Conservation (phyloP, 53 echinoderm and acorn worm genomes). For the Holothuria leucospilota region DNA sequence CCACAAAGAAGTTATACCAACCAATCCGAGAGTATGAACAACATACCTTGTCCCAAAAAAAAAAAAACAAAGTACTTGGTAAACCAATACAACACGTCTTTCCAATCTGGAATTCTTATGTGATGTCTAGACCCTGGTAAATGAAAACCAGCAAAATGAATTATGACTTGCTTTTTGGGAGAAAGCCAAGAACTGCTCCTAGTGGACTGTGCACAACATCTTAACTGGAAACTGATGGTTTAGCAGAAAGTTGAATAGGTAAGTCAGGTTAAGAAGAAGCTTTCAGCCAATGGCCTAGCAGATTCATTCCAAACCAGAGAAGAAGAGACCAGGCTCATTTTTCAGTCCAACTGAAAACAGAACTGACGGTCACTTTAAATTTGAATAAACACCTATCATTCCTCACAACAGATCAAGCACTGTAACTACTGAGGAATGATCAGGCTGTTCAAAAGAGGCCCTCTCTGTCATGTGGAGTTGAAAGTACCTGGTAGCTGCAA, state of each 20-base stretch:
- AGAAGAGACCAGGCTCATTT: not conserved
- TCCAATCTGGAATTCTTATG: not conserved
- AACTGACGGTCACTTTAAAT: no score
- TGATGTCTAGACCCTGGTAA: not conserved
- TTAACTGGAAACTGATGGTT: no score
- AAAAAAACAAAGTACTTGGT: not conserved
- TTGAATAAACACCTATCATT: not conserved
- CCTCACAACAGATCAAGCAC: not conserved
- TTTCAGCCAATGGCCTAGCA: not conserved
- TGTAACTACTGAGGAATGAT: not conserved
- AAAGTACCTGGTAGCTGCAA: no score
- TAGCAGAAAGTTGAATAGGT: no score
- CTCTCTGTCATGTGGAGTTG: not conserved
- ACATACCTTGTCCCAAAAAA: not conserved
- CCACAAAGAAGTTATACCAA: not conserved
- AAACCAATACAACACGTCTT: not conserved
- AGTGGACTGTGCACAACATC: not conserved
- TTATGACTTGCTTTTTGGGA: not conserved
- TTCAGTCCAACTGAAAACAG: not conserved
- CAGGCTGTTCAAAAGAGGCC: not conserved
- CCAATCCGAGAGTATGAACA: not conserved
- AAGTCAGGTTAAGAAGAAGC: no score
- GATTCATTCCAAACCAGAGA: not conserved
- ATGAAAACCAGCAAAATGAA: not conserved
- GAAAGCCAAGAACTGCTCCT: not conserved